These are phyloP conservation scores for Dascyllus trimaculatus DNA, from an alignment of 2,113 vertebrate genomes.

Conservation along the genomic window DNA sequence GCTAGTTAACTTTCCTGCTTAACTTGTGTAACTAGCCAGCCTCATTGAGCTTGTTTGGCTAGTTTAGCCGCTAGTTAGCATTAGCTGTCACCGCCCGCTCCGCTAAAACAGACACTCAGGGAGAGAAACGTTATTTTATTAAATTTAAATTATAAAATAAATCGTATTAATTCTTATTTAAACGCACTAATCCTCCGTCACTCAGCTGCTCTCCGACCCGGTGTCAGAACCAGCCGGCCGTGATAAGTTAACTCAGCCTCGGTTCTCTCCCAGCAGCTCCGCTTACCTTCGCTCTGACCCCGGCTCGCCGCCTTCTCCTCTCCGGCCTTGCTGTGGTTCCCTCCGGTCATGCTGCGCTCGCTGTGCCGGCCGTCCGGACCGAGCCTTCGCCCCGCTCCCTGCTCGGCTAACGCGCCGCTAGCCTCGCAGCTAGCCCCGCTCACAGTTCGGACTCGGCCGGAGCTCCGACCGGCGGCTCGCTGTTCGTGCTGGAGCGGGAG, in stretches of 20 bases:
- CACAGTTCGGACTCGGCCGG: background rate
- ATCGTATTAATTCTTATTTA: background rate
- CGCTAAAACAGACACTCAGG: no score
- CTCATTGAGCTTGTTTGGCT: background rate
- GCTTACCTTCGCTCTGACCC: conserved; percentile 77
- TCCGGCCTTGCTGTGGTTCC: conserved; percentile 41
- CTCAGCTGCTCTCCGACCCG: background rate
- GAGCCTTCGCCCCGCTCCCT: conserved; percentile 27
- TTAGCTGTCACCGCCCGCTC: background rate
- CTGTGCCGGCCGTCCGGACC: conserved; percentile 35
- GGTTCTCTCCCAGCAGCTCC: background rate
- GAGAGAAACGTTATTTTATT: no score
- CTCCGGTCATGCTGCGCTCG: conserved; percentile 71
- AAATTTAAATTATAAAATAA: no score
- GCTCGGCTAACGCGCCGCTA: conserved; percentile 43
- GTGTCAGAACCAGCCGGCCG: background rate
- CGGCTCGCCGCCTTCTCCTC: conserved; percentile 60
- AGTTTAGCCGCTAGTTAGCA: conserved; percentile 30
- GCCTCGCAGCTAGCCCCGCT: conserved; percentile 35
- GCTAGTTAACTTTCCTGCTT: background rate
- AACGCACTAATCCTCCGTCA: background rate
- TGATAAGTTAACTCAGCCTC: background rate
- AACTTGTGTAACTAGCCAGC: background rate
- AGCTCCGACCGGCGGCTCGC: background rate
- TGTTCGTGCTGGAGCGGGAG: background rate